phyloP scores from a whole-genome alignment of 2,888 invertebrate genomes.

The Andrena chrysosceles region DNA sequence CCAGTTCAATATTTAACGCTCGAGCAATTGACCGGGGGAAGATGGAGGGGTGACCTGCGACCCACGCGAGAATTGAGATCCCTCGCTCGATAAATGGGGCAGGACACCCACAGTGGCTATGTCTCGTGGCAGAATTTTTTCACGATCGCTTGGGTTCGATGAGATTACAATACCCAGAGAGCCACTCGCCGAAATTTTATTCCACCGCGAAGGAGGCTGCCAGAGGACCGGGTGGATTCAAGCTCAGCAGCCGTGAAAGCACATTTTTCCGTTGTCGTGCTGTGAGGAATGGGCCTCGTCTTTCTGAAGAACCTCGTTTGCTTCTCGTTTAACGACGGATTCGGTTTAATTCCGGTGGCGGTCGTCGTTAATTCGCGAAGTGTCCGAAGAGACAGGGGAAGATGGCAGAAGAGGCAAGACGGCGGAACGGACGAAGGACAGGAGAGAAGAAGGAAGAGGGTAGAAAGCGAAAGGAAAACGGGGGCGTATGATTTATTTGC shows the following conservation, averaged over 20 bases:
- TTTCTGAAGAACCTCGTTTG: conserved; percentile 23
- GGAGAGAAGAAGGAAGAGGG: neutral
- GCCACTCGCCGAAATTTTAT: conserved; percentile 12
- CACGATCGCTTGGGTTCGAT: neutral
- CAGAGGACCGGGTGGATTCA: conserved; percentile 19
- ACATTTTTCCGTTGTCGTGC: conserved; percentile 4
- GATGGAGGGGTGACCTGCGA: no score
- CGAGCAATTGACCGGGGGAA: no score
- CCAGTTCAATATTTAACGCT: no score
- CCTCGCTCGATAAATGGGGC: neutral
- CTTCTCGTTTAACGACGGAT: conserved; percentile 36
- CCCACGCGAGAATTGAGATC: no score
- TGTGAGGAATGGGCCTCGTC: neutral
- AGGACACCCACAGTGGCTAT: neutral
- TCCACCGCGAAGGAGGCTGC: neutral
- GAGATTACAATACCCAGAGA: conserved; percentile 13
- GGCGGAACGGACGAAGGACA: neutral
- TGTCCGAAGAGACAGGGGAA: neutral
- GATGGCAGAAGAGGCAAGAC: neutral
- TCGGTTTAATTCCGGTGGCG: conserved; percentile 22
- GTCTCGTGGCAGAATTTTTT: neutral
- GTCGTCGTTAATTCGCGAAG: conserved; percentile 43
- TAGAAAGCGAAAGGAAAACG: neutral
- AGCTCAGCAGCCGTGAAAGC: conserved; percentile 3
- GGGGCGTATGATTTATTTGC: conserved; percentile 12